A percentile compares a stretch with the other conserved stretches of the same genome.
phyloP scores from a whole-genome alignment of 1,140 invertebrate species.

The Drosophila dunni region DNA sequence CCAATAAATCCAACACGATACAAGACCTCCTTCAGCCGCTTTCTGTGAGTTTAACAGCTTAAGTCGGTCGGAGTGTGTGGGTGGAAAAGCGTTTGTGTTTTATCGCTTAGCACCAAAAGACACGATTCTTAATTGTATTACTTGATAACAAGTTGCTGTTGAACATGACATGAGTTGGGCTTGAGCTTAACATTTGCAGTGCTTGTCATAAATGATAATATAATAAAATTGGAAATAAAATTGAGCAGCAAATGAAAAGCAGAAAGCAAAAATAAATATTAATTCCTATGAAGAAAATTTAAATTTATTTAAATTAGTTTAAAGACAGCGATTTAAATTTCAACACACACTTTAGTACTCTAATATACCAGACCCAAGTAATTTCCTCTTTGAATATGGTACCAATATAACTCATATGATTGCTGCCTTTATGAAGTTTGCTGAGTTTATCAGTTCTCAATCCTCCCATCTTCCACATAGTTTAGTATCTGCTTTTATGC shows the following conservation, averaged over 20 bases:
- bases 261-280: background rate
- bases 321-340: too few relatives aligned
- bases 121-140: slow-evolving; percentile 73
- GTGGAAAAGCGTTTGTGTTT: background rate
- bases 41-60: background rate
- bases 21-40: slow-evolving; percentile 35
- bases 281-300: background rate
- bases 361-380: background rate
- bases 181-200: slow-evolving; percentile 19
- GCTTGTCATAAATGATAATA: slow-evolving; percentile 21
- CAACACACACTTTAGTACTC: too few relatives aligned
- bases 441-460: background rate
- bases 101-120: slow-evolving; percentile 23
- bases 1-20: slow-evolving; percentile 53
- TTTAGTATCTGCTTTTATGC: slow-evolving; percentile 14
- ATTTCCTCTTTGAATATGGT: background rate
- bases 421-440: slow-evolving; percentile 1
- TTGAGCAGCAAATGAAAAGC: background rate
- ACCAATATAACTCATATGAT: background rate
- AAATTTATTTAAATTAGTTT: background rate
- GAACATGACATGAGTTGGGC: slow-evolving; percentile 39
- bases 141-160: slow-evolving; percentile 44
- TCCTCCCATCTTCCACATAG: background rate
- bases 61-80: background rate
- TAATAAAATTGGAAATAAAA: too few relatives aligned